These are phyloP conservation scores for Cataglyphis albicans DNA, from an alignment of 2,888 invertebrate species.

Conservation along the genomic window DNA sequence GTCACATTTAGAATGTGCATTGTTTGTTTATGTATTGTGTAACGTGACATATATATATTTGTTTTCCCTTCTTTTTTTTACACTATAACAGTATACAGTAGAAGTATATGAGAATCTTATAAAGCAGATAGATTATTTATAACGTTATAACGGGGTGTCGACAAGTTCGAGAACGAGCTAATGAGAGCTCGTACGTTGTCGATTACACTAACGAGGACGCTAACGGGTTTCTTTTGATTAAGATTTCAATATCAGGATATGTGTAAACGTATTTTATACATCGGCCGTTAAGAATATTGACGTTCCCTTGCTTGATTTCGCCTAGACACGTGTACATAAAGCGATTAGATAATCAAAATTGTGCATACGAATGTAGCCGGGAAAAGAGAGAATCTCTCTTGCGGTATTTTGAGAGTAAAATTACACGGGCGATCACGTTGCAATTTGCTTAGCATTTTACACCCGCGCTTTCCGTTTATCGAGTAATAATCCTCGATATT, in stretches of 20 bases:
- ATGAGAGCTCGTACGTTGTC: conserved; percentile 27
- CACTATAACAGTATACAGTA: conserved; percentile 48
- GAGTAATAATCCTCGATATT: conserved; percentile 39
- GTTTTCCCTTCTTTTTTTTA: conserved; percentile 65
- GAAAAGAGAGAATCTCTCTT: conserved; percentile 38
- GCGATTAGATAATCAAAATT: conserved; percentile 76
- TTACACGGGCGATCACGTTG: conserved; percentile 37
- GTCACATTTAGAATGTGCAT: conserved; percentile 53
- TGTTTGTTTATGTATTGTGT: conserved; percentile 59
- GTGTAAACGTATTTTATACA: conserved; percentile 65
- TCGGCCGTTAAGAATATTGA: conserved; percentile 60
- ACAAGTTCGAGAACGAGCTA: conserved; percentile 25
- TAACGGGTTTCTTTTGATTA: conserved; percentile 25
- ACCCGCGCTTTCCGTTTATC: conserved; percentile 21
- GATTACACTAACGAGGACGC: conserved; percentile 22
- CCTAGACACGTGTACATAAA: conserved; percentile 67
- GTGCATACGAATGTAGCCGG: conserved; percentile 59
- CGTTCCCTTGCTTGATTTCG: conserved; percentile 65
- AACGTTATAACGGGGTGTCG: conserved; percentile 37
- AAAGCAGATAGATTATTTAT: conserved; percentile 52
- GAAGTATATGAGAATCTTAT: conserved; percentile 43
- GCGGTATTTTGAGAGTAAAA: conserved; percentile 15
- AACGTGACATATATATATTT: conserved; percentile 47
- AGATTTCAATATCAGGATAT: conserved; percentile 57
- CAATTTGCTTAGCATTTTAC: conserved; percentile 41